Percentiles rank a stretch among this genome's conserved stretches.
Conservation (phyloP, 2,888 invertebrate genomes). For the Plagiodera versicolora region DNA sequence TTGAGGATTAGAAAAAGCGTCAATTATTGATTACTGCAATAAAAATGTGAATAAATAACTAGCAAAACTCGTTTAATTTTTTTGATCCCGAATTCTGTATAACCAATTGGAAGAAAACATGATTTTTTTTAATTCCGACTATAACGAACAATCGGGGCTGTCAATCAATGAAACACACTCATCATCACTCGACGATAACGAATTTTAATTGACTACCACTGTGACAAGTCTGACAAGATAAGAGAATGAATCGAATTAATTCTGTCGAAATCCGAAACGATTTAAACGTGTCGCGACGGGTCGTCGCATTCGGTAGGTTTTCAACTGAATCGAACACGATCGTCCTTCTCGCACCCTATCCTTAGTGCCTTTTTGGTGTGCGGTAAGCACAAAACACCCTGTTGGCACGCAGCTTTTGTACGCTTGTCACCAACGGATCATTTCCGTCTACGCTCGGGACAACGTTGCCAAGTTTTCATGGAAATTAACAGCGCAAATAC, state of each 20-base stretch:
- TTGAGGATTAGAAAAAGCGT: no score
- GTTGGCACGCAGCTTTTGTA: slow-evolving; percentile 49
- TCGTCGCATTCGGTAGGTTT: background rate
- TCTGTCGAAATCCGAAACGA: background rate
- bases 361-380: slow-evolving; percentile 4
- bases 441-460: slow-evolving; percentile 25
- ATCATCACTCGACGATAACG: background rate
- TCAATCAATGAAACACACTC: background rate
- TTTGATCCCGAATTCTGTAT: no score
- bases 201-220: background rate
- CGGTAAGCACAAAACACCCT: slow-evolving; percentile 39
- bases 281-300: background rate
- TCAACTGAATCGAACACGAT: background rate
- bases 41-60: no score
- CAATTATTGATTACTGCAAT: no score
- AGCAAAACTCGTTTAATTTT: no score
- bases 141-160: no score
- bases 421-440: slow-evolving; percentile 52
- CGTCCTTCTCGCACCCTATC: background rate
- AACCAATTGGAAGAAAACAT: no score
- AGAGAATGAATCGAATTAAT: background rate
- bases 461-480: slow-evolving; percentile 10
- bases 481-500: background rate
- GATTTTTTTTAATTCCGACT: no score
- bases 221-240: background rate